These are phyloP conservation scores for Oikopleura albicans DNA, from an alignment of 23 tunicate species.

Conservation along the genomic window DNA sequence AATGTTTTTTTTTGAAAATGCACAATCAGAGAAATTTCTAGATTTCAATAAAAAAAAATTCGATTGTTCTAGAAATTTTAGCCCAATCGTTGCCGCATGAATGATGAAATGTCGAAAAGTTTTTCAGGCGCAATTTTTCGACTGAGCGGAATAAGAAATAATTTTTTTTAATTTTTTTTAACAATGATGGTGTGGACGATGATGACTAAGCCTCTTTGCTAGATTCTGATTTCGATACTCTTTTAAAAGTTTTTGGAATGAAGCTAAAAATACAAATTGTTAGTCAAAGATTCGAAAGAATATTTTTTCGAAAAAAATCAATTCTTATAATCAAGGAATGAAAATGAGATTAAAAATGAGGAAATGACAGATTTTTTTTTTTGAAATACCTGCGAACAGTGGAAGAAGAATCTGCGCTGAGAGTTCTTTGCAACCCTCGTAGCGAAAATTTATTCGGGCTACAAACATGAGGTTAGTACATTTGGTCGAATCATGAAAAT, in stretches of 20 bases:
- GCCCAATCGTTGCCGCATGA: too few relatives aligned
- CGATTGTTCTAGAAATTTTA: too few relatives aligned
- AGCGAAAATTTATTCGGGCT: slow-evolving; percentile 8
- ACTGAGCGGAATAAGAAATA: too few relatives aligned
- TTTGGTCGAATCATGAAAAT: too few relatives aligned
- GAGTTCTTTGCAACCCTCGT: slow-evolving; percentile 7
- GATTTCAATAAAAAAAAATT: too few relatives aligned
- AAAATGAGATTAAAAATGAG: background rate
- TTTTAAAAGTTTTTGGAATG: background rate
- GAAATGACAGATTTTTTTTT: background rate
- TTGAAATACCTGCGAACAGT: background rate
- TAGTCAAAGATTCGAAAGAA: too few relatives aligned
- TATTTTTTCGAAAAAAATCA: background rate
- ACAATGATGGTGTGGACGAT: too few relatives aligned
- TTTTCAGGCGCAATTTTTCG: too few relatives aligned
- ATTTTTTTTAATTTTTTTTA: too few relatives aligned
- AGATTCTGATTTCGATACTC: background rate
- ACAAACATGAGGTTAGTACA: background rate
- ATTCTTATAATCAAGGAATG: background rate
- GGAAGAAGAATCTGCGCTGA: slow-evolving; percentile 14
- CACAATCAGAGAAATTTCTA: too few relatives aligned
- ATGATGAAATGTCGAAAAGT: too few relatives aligned
- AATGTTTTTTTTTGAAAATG: too few relatives aligned
- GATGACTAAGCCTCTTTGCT: background rate
- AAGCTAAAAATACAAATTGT: background rate